Evolutionary conservation across 2,888 invertebrate species (phyloP).

Genomic region (Tineola bisselliella): DNA sequence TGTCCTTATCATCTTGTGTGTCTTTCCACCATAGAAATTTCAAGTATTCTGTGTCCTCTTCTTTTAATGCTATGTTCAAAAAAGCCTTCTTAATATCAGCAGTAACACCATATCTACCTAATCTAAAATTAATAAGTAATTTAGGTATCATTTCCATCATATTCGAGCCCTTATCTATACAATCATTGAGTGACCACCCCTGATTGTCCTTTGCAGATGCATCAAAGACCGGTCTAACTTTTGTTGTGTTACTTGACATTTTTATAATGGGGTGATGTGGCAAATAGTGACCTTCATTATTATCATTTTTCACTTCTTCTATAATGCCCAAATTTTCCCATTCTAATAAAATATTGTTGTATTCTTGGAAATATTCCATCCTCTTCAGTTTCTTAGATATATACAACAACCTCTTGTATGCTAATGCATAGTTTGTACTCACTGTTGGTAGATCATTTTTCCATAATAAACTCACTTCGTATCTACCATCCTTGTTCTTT

Average conservation of each 20-base stretch:
- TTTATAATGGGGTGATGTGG: constrained; percentile 23
- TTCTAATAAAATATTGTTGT: neutral
- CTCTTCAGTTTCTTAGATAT: neutral
- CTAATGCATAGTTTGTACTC: neutral
- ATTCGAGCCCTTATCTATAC: constrained; percentile 24
- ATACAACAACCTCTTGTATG: neutral
- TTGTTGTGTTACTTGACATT: constrained; percentile 21
- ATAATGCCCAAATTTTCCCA: neutral
- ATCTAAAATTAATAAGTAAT: constrained; percentile 18
- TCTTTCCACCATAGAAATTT: constrained; percentile 26
- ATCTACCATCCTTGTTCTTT: neutral
- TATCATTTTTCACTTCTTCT: neutral
- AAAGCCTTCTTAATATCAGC: constrained; percentile 27
- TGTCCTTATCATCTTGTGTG: constrained; percentile 6
- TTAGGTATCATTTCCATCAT: constrained; percentile 21
- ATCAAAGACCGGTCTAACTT: constrained; percentile 25
- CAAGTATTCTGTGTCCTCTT: constrained; percentile 23
- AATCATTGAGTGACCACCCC: constrained; percentile 24
- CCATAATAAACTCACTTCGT: neutral
- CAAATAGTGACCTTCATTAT: constrained; percentile 17
- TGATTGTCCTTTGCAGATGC: constrained; percentile 20
- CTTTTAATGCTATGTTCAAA: constrained; percentile 22
- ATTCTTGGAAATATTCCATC: neutral
- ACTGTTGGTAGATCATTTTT: neutral
- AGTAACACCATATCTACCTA: constrained; percentile 19